Conservation (phyloP, 2,888 invertebrate genomes). For the Diarsia dahlii region DNA sequence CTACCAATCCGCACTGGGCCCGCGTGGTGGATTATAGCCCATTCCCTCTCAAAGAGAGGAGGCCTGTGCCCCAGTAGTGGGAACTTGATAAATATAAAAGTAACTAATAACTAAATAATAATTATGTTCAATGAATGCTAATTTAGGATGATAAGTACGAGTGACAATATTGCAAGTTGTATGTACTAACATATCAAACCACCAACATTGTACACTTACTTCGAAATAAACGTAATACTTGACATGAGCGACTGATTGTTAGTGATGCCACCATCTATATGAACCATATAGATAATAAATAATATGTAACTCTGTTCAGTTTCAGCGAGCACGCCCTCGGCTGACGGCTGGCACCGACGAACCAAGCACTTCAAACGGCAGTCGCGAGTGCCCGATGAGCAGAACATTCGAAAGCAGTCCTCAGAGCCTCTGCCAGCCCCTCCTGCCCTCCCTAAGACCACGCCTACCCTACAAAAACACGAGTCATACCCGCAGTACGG, state of each 20-base stretch:
- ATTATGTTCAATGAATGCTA: too few relatives aligned
- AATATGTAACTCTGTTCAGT: slow-evolving; percentile 1
- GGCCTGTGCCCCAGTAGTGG: too few relatives aligned
- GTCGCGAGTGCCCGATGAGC: slow-evolving; percentile 79
- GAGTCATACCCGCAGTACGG: slow-evolving; percentile 85
- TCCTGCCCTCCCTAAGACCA: slow-evolving; percentile 48
- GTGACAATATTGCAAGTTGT: too few relatives aligned
- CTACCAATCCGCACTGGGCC: too few relatives aligned
- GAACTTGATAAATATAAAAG: too few relatives aligned
- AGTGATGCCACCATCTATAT: neutral
- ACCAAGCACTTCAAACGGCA: slow-evolving; percentile 82
- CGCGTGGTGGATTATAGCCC: too few relatives aligned
- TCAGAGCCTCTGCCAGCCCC: slow-evolving; percentile 79
- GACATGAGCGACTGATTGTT: neutral
- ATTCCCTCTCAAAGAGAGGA: too few relatives aligned
- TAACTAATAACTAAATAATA: too few relatives aligned
- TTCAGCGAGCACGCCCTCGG: slow-evolving; percentile 37
- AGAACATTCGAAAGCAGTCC: slow-evolving; percentile 76
- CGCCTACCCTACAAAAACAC: slow-evolving; percentile 79
- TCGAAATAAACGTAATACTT: neutral
- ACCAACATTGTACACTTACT: too few relatives aligned
- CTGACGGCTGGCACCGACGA: slow-evolving; percentile 70
- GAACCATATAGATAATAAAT: too few relatives aligned
- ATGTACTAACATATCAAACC: too few relatives aligned
- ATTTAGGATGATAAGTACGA: too few relatives aligned